These are phyloP conservation scores for Otolemur garnettii DNA, from an alignment of 2,113 vertebrate species.

Conservation along the genomic window DNA sequence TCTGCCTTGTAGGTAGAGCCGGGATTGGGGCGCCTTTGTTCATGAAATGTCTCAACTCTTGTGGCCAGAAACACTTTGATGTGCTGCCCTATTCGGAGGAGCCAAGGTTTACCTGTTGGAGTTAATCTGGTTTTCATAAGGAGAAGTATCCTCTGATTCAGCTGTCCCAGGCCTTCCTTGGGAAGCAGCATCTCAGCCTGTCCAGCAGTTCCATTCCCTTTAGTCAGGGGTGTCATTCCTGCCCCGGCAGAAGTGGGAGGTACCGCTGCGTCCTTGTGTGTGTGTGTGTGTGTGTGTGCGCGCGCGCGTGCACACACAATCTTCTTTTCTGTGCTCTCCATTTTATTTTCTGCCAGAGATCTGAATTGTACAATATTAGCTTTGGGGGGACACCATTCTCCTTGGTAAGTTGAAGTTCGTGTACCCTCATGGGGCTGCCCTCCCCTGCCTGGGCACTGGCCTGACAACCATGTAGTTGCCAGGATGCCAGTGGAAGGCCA, in stretches of 20 bases:
- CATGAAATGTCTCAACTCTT: neutral
- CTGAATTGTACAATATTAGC: neutral
- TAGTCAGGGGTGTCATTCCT: neutral
- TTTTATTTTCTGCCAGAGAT: neutral
- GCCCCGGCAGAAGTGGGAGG: no score
- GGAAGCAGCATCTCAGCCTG: neutral
- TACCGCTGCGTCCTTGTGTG: neutral
- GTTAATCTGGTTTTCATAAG: neutral
- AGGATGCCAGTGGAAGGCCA: neutral
- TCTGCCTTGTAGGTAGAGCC: neutral
- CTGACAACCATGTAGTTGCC: neutral
- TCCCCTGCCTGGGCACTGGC: neutral
- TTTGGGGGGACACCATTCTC: neutral
- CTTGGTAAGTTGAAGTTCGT: neutral
- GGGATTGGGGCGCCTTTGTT: neutral
- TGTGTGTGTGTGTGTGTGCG: neutral
- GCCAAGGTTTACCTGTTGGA: neutral
- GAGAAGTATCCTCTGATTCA: neutral
- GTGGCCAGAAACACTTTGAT: neutral
- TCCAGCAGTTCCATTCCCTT: no score
- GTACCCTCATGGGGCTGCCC: neutral
- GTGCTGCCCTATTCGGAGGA: neutral
- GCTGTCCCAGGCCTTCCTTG: fast-evolving
- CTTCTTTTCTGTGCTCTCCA: neutral
- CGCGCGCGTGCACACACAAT: neutral